Percentiles rank a stretch among this genome's conserved stretches.
Conservation (phyloP, 2,888 invertebrate genomes). For the Eupithecia exiguata region DNA sequence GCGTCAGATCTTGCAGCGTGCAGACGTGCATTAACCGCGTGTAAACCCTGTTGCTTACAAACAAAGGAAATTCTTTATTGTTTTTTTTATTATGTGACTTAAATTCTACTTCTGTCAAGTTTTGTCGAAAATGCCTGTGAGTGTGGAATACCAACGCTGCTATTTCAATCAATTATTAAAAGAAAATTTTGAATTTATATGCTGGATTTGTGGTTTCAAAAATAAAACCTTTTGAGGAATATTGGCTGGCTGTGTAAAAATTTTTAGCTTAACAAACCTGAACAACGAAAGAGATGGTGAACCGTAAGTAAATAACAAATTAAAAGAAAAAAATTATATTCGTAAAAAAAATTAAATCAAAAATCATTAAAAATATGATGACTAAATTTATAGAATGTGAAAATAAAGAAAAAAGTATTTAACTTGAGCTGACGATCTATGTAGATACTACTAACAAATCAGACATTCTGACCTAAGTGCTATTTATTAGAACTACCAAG, state of each 20-base stretch:
- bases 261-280: constrained; percentile 6
- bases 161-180: constrained; percentile 10
- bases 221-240: background rate
- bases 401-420: background rate
- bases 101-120: background rate
- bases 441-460: background rate
- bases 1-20: constrained; percentile 25
- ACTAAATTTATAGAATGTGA: background rate
- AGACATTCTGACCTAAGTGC: background rate
- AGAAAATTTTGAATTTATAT: background rate
- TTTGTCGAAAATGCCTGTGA: constrained; percentile 26
- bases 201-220: constrained; percentile 1
- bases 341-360: background rate
- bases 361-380: no score
- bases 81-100: constrained; percentile 5
- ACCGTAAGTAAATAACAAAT: constrained; percentile 23
- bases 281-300: constrained; percentile 18
- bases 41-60: constrained; percentile 28
- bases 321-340: background rate
- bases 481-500: background rate
- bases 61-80: constrained; percentile 24
- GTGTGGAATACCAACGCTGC: constrained; percentile 10
- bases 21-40: constrained; percentile 29
- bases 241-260: background rate
- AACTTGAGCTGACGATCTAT: background rate